A percentile compares a stretch with the other conserved stretches of the same genome.
Conservation (phyloP, 2,888 invertebrate species). For the Conomelus anceps region DNA sequence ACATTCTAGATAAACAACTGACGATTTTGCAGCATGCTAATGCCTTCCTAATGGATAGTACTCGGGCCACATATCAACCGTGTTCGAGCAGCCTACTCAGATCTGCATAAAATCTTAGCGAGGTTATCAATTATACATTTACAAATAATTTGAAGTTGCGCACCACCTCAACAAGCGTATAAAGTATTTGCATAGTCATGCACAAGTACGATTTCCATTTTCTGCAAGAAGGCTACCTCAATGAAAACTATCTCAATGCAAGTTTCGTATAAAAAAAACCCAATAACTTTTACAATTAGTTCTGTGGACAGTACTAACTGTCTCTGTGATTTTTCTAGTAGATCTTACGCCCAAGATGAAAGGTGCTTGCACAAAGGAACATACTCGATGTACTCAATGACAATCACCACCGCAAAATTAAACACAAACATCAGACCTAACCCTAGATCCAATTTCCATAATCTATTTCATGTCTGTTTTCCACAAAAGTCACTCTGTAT, state of each 20-base stretch:
- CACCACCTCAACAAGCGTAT: not conserved
- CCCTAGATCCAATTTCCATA: no score
- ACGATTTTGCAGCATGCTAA: not conserved
- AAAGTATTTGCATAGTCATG: not conserved
- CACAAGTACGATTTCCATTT: not conserved
- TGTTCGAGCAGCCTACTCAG: not conserved
- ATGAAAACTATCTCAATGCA: not conserved
- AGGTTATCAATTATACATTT: not conserved
- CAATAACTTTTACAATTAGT: no score
- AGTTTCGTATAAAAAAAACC: no score
- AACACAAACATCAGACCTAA: no score
- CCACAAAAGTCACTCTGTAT: no score
- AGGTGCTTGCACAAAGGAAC: no score
- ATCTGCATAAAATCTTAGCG: not conserved
- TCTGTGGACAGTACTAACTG: not conserved
- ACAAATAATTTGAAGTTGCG: not conserved
- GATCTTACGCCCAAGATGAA: no score
- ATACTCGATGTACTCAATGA: no score
- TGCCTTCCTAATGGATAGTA: not conserved
- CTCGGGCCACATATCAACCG: not conserved
- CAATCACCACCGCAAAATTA: no score
- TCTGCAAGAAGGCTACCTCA: not conserved
- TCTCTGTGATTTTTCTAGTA: not conserved
- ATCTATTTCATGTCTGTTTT: no score
- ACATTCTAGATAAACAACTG: not conserved